phyloP scores from a whole-genome alignment of 2,113 vertebrate genomes.

The Bubo blakistoni region DNA sequence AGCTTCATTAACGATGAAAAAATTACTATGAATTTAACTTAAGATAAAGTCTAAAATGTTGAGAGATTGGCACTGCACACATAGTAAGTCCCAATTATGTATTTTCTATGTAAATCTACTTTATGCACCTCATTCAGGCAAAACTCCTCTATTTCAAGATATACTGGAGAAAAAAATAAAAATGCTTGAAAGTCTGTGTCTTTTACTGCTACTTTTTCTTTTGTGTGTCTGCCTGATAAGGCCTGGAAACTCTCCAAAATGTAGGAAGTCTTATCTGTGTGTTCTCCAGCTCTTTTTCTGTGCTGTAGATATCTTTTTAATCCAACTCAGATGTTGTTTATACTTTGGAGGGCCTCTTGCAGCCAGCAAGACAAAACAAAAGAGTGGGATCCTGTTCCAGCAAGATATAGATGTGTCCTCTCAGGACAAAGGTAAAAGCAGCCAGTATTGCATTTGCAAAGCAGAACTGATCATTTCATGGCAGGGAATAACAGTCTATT shows the following conservation, averaged over 20 bases:
- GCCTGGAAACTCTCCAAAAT: not conserved
- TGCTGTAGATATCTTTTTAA: constrained; percentile 3
- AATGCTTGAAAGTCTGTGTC: not conserved
- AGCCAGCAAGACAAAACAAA: constrained; percentile 48
- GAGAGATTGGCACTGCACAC: not conserved
- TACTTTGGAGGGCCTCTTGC: not conserved
- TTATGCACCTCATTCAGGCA: not conserved
- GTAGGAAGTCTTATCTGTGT: not conserved
- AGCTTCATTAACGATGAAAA: constrained; percentile 1
- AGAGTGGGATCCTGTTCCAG: not conserved
- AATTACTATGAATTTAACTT: not conserved
- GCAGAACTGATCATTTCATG: not conserved
- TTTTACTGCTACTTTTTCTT: not conserved
- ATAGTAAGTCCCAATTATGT: not conserved
- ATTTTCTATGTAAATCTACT: not conserved
- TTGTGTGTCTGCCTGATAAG: not conserved
- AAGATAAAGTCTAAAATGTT: not conserved
- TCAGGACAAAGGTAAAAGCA: not conserved
- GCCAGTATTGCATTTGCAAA: not conserved
- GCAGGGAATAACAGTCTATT: not conserved
- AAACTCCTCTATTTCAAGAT: not conserved
- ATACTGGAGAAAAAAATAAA: not conserved
- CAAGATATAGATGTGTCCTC: not conserved
- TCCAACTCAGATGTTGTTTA: constrained; percentile 29
- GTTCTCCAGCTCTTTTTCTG: not conserved